phyloP scores from a whole-genome alignment of 2,888 invertebrate species.

The Panopea generosa region DNA sequence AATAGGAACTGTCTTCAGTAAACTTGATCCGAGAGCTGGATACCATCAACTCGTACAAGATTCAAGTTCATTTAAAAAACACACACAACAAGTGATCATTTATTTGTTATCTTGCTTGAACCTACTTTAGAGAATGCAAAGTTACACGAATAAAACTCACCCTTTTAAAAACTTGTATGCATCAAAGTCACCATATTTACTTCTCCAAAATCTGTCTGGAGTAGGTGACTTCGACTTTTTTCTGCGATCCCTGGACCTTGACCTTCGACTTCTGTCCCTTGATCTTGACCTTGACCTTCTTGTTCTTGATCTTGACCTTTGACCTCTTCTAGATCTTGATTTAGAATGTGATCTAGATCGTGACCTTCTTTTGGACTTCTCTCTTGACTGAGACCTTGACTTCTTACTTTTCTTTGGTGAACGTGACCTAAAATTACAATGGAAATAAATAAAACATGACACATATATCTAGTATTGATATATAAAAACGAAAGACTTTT shows the following conservation, averaged over 20 bases:
- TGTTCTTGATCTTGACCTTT: slow-evolving; percentile 52
- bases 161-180: slow-evolving; percentile 52
- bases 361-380: slow-evolving; percentile 37
- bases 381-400: slow-evolving; percentile 57
- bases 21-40: too few species aligned
- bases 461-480: not conserved
- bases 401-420: slow-evolving; percentile 60
- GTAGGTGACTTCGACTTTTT: slow-evolving; percentile 25
- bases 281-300: slow-evolving; percentile 39
- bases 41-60: too few species aligned
- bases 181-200: slow-evolving; percentile 63
- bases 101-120: too few species aligned
- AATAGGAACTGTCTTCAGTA: too few species aligned
- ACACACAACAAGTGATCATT: too few species aligned
- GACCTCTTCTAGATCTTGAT: slow-evolving; percentile 40
- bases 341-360: slow-evolving; percentile 53
- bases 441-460: not conserved
- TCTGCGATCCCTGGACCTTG: slow-evolving; percentile 16
- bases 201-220: slow-evolving; percentile 56
- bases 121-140: too few species aligned
- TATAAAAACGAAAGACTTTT: too few species aligned
- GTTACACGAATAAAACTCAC: slow-evolving; percentile 16
- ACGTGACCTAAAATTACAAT: slow-evolving; percentile 57
- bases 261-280: slow-evolving; percentile 31
- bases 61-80: too few species aligned